Percentiles rank a stretch among this genome's conserved stretches.
Evolutionary conservation across 1,140 invertebrate species (phyloP).

Genomic region (Hydropsyche tenuis): DNA sequence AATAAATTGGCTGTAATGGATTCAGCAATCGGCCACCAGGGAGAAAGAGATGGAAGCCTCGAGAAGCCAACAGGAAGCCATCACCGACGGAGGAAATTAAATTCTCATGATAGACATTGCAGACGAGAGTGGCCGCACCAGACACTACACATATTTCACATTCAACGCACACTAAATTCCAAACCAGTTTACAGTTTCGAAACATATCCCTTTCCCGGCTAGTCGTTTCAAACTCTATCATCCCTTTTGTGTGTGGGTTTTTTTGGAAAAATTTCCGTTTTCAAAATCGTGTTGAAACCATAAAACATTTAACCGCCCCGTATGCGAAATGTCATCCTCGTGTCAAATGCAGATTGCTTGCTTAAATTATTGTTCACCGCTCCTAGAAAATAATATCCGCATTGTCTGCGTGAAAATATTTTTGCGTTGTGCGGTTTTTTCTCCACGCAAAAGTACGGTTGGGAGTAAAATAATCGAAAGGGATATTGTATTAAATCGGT

Average conservation of each 20-base stretch:
- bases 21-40: conserved; percentile 20
- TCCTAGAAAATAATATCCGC: no score
- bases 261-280: neutral
- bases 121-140: neutral
- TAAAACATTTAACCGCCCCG: conserved; percentile 22
- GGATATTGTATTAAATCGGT: no score
- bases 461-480: no score
- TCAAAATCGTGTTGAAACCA: conserved; percentile 13
- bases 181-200: neutral
- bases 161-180: neutral
- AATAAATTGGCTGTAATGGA: conserved; percentile 41
- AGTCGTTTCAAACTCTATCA: no score
- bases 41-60: neutral
- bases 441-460: no score
- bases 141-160: neutral
- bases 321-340: conserved; percentile 25
- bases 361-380: conserved; percentile 32
- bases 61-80: conserved; percentile 37
- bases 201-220: no score
- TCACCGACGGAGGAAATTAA: conserved; percentile 35
- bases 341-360: conserved; percentile 39
- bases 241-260: no score
- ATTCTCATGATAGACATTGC: conserved; percentile 37
- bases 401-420: no score
- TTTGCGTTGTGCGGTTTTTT: no score